phyloP scores from a whole-genome alignment of 2,888 invertebrate species.

The Cantharis rufa region DNA sequence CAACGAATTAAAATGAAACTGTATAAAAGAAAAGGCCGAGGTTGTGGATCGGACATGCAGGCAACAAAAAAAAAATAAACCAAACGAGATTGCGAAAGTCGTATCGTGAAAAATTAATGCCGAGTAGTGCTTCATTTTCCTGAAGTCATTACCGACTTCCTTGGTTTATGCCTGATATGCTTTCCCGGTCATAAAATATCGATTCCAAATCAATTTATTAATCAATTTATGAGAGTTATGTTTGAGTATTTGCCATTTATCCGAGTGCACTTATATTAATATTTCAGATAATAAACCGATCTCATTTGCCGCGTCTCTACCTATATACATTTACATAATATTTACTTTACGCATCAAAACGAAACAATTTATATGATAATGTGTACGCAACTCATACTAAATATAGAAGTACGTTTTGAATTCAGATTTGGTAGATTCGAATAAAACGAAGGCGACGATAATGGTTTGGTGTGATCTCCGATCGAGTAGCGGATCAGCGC shows the following conservation, averaged over 20 bases:
- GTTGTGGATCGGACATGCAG: background rate
- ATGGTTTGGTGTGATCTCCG: slow-evolving; percentile 1
- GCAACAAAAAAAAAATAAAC: background rate
- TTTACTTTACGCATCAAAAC: slow-evolving; percentile 28
- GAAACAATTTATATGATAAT: slow-evolving; percentile 36
- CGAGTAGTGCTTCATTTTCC: background rate
- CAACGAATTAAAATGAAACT: background rate
- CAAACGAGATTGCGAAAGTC: background rate
- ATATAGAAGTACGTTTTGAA: slow-evolving; percentile 28
- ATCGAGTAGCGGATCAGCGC: background rate
- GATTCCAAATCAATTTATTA: slow-evolving; percentile 4
- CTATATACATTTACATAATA: slow-evolving; percentile 25
- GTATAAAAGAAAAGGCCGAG: no score
- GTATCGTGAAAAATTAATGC: background rate
- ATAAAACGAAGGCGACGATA: slow-evolving; percentile 20
- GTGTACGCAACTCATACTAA: slow-evolving; percentile 23
- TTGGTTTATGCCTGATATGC: background rate
- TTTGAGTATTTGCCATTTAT: slow-evolving; percentile 6
- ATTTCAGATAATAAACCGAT: slow-evolving; percentile 17
- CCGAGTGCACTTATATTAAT: slow-evolving; percentile 17
- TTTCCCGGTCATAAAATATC: background rate
- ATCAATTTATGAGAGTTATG: slow-evolving; percentile 1
- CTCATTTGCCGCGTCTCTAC: slow-evolving; percentile 17
- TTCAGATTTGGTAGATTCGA: slow-evolving; percentile 32
- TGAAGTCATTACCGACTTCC: background rate